phyloP scores from a whole-genome alignment of 2,797 vertebrate species.

The Hypotaenidia okinawae region DNA sequence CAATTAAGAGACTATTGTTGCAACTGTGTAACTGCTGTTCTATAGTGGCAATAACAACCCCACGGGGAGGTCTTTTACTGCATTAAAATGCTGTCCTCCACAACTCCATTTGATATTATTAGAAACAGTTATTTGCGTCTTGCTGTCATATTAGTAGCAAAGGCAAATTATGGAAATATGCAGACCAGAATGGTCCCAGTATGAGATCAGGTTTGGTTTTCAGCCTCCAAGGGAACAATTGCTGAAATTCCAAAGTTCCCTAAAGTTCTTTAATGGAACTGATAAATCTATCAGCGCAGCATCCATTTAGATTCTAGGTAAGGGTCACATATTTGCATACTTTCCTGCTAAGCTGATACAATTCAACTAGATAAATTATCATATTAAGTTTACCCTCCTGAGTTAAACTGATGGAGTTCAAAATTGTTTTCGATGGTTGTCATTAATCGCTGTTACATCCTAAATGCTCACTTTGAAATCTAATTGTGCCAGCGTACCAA shows the following conservation, averaged over 20 bases:
- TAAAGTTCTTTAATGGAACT: slow-evolving; percentile 97
- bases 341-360: slow-evolving; percentile 92
- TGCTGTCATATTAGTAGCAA: slow-evolving; percentile 95
- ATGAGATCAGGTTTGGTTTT: slow-evolving; percentile 93
- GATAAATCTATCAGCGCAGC: slow-evolving; percentile 91
- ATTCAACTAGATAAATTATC: slow-evolving; percentile 98
- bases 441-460: slow-evolving; percentile 99
- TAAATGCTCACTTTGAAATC: slow-evolving; percentile 94
- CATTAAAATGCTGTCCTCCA: slow-evolving; percentile 95
- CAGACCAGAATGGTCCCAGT: slow-evolving; percentile 92
- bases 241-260: slow-evolving; percentile 95
- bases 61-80: slow-evolving; percentile 90
- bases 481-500: slow-evolving; percentile 89
- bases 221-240: slow-evolving; percentile 92
- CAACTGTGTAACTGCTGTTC: slow-evolving; percentile 97
- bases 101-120: slow-evolving; percentile 97
- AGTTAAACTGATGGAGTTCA: slow-evolving; percentile 99
- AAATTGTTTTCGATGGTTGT: slow-evolving; percentile 99
- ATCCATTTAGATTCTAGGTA: slow-evolving; percentile 95
- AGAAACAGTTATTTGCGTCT: slow-evolving; percentile 98
- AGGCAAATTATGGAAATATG: slow-evolving; percentile 97
- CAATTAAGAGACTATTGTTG: slow-evolving; percentile 97
- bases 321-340: slow-evolving; percentile 99
- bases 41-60: slow-evolving; percentile 91
- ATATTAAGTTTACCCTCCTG: slow-evolving; percentile 99